Base-by-base conservation (phyloP, 2,797 vertebrate genomes). In the Ceyx erithaca region DNA sequence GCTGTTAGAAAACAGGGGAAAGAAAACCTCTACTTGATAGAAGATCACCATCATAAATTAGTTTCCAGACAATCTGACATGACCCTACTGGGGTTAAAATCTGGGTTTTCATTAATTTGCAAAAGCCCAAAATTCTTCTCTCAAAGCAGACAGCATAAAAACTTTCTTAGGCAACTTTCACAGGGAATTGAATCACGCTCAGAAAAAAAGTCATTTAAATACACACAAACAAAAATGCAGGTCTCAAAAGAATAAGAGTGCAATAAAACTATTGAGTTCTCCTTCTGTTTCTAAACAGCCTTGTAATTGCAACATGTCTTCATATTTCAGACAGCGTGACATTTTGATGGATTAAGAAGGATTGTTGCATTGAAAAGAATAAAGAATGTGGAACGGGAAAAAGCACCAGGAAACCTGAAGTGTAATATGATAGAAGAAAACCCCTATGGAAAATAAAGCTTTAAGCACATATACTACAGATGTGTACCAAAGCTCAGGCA, bases 291-390 rank as follows among this genome's bases (percentile, higher is more conserved):
- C 64, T 68, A 31, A 94, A 95, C 59, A 91, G 68, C 41, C 64
- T 81, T 57, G 66, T 77, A 94, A 89, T 49, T 84, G 63, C 62
- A 95, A 81, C 37, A 28, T 9, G 26, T 64, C 78, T 76, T 94
- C 76, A 13, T 76, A 80, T 67, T 94, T 91, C 72, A 81, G 72
- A 43, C 92, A 83, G 86, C 30, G 14, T 54, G 75, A 77, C 76
- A 90, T 75, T 88, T 71, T 96, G 94, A 95, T 76, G 62, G 71
- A 96, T 93, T 87, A 70, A 79, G 91, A 67, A 94, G 49, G 91
- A 83, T 79, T 63, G 33, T 3, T 89, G 33, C 21, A 64, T 43
- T 85, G 59, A 77, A 93, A 69, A 64, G 66, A 76, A 80, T 57
- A 85, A 86, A 73, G 40, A 73, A 87, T 31, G 31, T 5, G 35